These are phyloP conservation scores for Staurois parvus DNA, from an alignment of 2,797 vertebrate genomes.

Conservation along the genomic window DNA sequence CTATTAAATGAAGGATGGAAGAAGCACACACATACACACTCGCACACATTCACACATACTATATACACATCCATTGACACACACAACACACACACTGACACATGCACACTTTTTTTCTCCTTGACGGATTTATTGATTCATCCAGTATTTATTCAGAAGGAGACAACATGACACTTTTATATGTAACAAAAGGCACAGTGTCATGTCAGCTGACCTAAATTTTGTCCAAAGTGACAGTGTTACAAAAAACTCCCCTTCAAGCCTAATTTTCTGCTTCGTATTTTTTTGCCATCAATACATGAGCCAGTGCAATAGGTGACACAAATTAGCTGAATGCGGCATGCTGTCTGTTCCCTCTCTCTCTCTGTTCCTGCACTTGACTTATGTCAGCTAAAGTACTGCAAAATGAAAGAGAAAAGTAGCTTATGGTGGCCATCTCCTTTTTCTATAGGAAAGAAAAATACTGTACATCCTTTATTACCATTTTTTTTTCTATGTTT, in stretches of 20 bases:
- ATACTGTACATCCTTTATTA: slow-evolving; percentile 74
- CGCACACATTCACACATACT: no score
- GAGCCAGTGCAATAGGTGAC: slow-evolving; percentile 79
- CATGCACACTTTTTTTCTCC: slow-evolving; percentile 63
- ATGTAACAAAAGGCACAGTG: slow-evolving; percentile 84
- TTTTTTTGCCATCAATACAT: slow-evolving; percentile 77
- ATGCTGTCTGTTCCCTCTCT: slow-evolving; percentile 67
- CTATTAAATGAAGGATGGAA: no score
- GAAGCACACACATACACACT: no score
- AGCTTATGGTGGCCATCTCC: slow-evolving; percentile 75
- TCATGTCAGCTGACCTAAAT: slow-evolving; percentile 83
- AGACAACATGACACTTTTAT: slow-evolving; percentile 83
- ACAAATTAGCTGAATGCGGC: slow-evolving; percentile 78
- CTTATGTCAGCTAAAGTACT: slow-evolving; percentile 74
- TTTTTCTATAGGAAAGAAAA: slow-evolving; percentile 77
- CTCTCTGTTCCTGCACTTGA: slow-evolving; percentile 75
- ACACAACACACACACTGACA: no score
- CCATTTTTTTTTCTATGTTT: slow-evolving; percentile 75
- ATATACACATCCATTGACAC: no score
- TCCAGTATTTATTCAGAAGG: slow-evolving; percentile 79
- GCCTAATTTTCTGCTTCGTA: slow-evolving; percentile 86
- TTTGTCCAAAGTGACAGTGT: slow-evolving; percentile 82
- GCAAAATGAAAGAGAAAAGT: slow-evolving; percentile 73
- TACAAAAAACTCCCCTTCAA: slow-evolving; percentile 82
- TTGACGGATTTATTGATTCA: slow-evolving; percentile 83